phyloP scores from a whole-genome alignment of 2,113 vertebrate genomes.

The Hippocampus barbouri region DNA sequence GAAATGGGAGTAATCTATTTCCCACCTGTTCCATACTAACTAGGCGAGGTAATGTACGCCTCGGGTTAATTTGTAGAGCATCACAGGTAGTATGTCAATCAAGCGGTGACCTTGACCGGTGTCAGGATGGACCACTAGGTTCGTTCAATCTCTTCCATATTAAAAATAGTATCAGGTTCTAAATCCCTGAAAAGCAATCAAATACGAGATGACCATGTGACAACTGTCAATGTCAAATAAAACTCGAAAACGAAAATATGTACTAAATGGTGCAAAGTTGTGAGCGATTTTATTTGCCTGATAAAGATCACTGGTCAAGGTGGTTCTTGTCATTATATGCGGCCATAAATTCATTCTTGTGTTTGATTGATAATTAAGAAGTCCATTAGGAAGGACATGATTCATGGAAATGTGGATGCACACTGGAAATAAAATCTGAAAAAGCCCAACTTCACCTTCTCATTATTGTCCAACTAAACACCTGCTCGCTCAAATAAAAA shows the following conservation, averaged over 20 bases:
- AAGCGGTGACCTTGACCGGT: conserved; percentile 40
- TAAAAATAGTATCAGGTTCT: neutral
- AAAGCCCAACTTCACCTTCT: neutral
- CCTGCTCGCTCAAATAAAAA: too few species aligned
- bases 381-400: conserved; percentile 21
- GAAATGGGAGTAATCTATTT: conserved; percentile 48
- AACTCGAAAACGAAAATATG: neutral
- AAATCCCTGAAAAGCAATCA: neutral
- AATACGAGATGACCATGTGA: neutral
- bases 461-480: neutral
- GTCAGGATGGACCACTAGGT: conserved; percentile 22
- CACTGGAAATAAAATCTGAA: neutral
- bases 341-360: neutral
- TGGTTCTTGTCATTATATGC: neutral
- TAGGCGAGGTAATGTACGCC: conserved; percentile 20
- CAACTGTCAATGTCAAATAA: neutral
- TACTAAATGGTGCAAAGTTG: neutral
- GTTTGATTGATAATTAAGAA: conserved; percentile 34
- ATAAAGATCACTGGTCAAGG: neutral
- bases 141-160: neutral
- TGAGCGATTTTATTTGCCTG: neutral
- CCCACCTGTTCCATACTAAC: conserved; percentile 43
- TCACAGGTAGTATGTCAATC: conserved; percentile 21
- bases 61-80: conserved; percentile 27
- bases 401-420: conserved; percentile 19